Conservation (phyloP, 2,888 invertebrate species). For the Erpobdella octoculata region DNA sequence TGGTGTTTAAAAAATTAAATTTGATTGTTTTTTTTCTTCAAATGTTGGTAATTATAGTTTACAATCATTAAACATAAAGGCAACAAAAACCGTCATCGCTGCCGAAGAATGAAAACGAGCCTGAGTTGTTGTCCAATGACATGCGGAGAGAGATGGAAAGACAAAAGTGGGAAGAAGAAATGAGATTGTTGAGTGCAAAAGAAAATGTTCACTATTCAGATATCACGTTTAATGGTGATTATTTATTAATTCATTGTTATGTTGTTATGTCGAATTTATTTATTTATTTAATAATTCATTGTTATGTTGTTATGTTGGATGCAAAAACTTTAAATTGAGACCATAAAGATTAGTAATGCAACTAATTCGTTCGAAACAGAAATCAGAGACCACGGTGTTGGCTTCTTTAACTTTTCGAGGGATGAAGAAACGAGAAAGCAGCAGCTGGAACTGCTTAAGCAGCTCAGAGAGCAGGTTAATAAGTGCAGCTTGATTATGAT, state of each 20-base stretch:
- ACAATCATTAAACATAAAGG: no score
- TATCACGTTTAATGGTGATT: constrained; percentile 72
- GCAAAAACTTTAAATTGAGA: not conserved
- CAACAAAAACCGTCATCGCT: no score
- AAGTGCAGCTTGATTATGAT: no score
- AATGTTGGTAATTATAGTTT: no score
- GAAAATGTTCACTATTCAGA: constrained; percentile 82
- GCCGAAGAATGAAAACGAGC: no score
- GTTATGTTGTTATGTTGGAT: constrained; percentile 21
- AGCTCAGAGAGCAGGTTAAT: constrained; percentile 58
- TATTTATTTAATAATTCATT: not conserved
- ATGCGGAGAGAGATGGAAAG: constrained; percentile 57
- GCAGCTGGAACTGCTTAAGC: constrained; percentile 71
- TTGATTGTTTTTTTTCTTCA: no score
- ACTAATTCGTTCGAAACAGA: constrained; percentile 56
- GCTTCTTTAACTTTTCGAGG: constrained; percentile 80
- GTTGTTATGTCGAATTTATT: not conserved
- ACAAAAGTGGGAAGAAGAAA: constrained; percentile 75
- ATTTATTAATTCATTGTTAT: not conserved
- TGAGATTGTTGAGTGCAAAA: constrained; percentile 50
- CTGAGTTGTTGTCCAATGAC: constrained; percentile 58
- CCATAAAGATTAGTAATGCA: not conserved
- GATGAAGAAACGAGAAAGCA: constrained; percentile 70
- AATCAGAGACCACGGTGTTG: constrained; percentile 83
- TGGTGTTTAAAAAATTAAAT: no score